Evolutionary conservation across 2,888 invertebrate genomes (phyloP), one percentile per base, ranked within the genome.

Genomic region (Enchytraeus crypticus): DNA sequence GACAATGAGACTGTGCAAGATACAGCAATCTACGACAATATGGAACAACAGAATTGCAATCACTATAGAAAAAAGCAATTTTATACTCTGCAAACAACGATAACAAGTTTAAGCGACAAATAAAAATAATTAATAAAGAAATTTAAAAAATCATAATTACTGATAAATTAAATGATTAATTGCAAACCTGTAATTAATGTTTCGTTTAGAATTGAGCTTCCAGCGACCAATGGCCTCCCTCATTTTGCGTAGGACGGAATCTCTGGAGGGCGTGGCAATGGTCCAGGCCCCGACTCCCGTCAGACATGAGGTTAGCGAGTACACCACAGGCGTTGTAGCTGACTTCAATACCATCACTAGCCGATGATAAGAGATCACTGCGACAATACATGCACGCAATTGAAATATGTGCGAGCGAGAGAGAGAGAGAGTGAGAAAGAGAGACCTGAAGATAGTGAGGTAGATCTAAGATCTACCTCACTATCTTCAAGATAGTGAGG

Each of bases 311-410:
- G 80, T 97, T 96, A 1, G 93, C 90, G 59, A 97, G 83, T 27
- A 97, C 93, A 3, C 96, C 93, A 3, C 92, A 92, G 3, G 93
- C 92, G 80, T 93, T 93, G 81, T 95, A 95, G 76, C 91, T 90
- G 63, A 90, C 93, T 85, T 97, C 96, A 70, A 97, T 96, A 51
- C 92, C 93, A 78, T 96, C 95, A 73, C 89, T 89, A 0, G 89
- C 89, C 0, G 75, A 76, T 72, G 88, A 87, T 29, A 97, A 82
- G 53, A 96, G 83, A 61, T 88, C 85, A 64, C 89, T 88, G 26
- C 30, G n/a, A n/a, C 43, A 43, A 43, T 21, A 53, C 26, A 46
- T 11, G 21, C 26, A 46, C 34, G 18, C 43, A 51, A 57, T 38
- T 62, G 27, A 46, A 60, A 33, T 18, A 1, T 49, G 8, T 49